phyloP scores from a whole-genome alignment of 2,888 invertebrate species.

The Entomobrya multifasciata region DNA sequence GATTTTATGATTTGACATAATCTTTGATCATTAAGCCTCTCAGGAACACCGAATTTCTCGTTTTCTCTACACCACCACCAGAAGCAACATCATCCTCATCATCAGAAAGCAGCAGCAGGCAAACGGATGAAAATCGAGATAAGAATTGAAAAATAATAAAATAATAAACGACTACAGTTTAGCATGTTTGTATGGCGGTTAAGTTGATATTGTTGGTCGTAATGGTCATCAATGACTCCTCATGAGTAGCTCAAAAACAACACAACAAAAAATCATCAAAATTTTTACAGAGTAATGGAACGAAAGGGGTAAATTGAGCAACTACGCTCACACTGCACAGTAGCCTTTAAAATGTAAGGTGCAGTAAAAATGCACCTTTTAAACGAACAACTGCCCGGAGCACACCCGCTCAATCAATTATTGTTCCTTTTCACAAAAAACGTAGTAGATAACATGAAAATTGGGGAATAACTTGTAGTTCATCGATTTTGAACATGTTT shows the following conservation, averaged over 20 bases:
- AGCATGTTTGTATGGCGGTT: conserved; percentile 8
- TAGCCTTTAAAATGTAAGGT: too few relatives aligned
- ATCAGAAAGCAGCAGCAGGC: conserved; percentile 31
- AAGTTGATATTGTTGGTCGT: too few relatives aligned
- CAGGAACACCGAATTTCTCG: conserved; percentile 56
- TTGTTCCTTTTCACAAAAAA: conserved; percentile 14
- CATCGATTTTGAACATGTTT: background rate
- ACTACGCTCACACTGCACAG: background rate
- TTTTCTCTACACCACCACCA: conserved; percentile 29
- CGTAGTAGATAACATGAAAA: background rate
- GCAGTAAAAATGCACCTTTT: background rate
- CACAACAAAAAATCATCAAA: conserved; percentile 34
- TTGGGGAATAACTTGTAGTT: conserved; percentile 20
- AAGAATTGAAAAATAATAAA: conserved; percentile 7
- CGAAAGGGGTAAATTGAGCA: conserved; percentile 25
- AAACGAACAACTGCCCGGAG: conserved; percentile 49
- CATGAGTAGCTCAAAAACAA: too few relatives aligned
- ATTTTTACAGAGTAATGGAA: background rate
- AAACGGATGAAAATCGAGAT: conserved; percentile 19
- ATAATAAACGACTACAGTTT: conserved; percentile 34
- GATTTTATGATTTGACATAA: conserved; percentile 73
- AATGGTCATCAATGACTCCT: conserved; percentile 27
- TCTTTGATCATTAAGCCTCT: conserved; percentile 68
- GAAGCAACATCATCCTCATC: background rate
- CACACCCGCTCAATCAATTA: conserved; percentile 61